Percentiles rank a stretch among this genome's conserved stretches.
phyloP scores from a whole-genome alignment of 2,797 vertebrate species.

The Esox lucius region DNA sequence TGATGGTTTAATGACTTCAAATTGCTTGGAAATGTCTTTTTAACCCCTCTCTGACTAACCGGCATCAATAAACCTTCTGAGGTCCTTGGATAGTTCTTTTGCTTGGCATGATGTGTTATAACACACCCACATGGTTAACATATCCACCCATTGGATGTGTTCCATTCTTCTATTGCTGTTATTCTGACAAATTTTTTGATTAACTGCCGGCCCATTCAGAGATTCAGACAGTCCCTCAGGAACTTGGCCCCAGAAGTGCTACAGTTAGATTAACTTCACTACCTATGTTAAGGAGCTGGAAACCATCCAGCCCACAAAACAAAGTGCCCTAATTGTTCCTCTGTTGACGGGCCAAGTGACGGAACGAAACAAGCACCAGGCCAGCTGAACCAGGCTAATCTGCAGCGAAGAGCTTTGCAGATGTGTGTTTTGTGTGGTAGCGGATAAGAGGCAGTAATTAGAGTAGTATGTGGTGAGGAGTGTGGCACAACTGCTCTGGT shows the following conservation, averaged over 20 bases:
- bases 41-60: too few relatives aligned
- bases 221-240: neutral
- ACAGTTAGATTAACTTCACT: constrained; percentile 10
- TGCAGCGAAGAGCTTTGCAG: constrained; percentile 11
- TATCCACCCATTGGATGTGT: neutral
- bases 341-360: constrained; percentile 27
- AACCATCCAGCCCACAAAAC: constrained; percentile 11
- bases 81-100: too few relatives aligned
- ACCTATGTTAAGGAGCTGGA: constrained; percentile 8
- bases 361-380: constrained; percentile 21
- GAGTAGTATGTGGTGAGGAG: constrained; percentile 25
- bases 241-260: neutral
- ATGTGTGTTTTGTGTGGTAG: neutral
- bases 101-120: too few relatives aligned
- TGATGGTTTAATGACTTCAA: too few relatives aligned
- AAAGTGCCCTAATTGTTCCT: constrained; percentile 3
- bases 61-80: too few relatives aligned
- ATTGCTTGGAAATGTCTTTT: too few relatives aligned
- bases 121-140: neutral
- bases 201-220: neutral
- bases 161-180: neutral
- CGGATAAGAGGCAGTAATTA: neutral
- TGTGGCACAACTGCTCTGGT: constrained; percentile 36
- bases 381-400: constrained; percentile 43
- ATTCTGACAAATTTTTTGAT: neutral